phyloP scores from a whole-genome alignment of 1,140 invertebrate species.

The Hyles vespertilio region DNA sequence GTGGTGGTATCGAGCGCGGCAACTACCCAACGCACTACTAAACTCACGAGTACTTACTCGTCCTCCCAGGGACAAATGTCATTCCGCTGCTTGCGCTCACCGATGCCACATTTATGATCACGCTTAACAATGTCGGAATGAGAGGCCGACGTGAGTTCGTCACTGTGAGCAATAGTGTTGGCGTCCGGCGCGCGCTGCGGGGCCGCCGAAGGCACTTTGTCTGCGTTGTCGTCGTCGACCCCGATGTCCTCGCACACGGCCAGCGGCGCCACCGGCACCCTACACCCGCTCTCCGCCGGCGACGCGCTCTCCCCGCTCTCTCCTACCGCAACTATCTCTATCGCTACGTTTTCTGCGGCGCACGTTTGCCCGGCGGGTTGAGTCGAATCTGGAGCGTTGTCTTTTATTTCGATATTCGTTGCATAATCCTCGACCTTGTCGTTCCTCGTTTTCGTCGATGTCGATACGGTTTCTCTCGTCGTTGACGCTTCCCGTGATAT shows the following conservation, averaged over 20 bases:
- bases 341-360: not conserved
- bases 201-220: constrained; percentile 63
- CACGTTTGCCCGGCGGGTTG: constrained; percentile 11
- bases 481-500: constrained; percentile 50
- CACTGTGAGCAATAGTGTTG: constrained; percentile 49
- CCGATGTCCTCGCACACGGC: constrained; percentile 80
- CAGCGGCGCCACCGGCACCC: constrained; percentile 75
- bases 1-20: not conserved
- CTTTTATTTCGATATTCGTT: constrained; percentile 12
- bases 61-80: constrained; percentile 93
- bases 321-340: not conserved
- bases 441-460: constrained; percentile 33
- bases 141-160: constrained; percentile 54
- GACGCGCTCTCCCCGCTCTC: constrained; percentile 1
- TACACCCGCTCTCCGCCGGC: constrained; percentile 13
- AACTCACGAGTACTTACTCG: constrained; percentile 82
- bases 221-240: constrained; percentile 77
- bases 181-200: constrained; percentile 43
- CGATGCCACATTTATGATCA: constrained; percentile 58
- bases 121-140: constrained; percentile 67
- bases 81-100: constrained; percentile 78
- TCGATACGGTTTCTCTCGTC: constrained; percentile 35
- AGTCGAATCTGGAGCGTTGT: constrained; percentile 10
- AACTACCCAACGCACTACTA: constrained; percentile 4
- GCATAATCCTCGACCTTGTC: constrained; percentile 32